These are phyloP conservation scores for Ambastaia sidthimunki DNA, from an alignment of 2,797 vertebrate species.

Conservation along the genomic window DNA sequence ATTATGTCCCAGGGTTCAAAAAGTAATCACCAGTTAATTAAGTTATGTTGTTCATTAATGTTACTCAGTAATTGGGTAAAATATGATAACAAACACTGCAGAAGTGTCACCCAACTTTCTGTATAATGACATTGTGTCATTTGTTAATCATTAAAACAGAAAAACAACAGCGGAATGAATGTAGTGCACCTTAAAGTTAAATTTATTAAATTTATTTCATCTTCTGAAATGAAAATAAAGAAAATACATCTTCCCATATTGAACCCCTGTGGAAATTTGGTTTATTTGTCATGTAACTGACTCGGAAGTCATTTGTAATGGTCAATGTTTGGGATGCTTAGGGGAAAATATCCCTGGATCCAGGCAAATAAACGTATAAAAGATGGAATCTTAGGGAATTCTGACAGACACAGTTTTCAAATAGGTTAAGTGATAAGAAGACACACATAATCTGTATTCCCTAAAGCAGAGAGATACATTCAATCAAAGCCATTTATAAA, in stretches of 20 bases:
- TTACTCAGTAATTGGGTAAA: too few species aligned
- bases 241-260: background rate
- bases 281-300: background rate
- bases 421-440: background rate
- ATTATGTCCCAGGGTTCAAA: too few species aligned
- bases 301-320: background rate
- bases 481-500: slow-evolving; percentile 1
- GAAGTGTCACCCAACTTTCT: too few species aligned
- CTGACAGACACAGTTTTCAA: background rate
- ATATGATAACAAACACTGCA: too few species aligned
- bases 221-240: background rate
- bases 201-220: background rate
- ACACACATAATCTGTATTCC: background rate
- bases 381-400: background rate
- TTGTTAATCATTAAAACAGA: too few species aligned
- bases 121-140: too few species aligned
- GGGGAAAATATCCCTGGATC: background rate
- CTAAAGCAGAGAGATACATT: background rate
- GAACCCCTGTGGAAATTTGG: background rate
- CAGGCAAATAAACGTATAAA: background rate
- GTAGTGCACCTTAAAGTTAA: background rate
- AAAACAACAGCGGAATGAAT: too few species aligned
- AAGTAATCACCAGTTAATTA: too few species aligned
- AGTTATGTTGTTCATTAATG: too few species aligned
- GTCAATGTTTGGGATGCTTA: background rate